Percentiles rank a stretch among this genome's conserved stretches.
phyloP scores from a whole-genome alignment of 2,888 invertebrate genomes.

The Tridacna gigas region DNA sequence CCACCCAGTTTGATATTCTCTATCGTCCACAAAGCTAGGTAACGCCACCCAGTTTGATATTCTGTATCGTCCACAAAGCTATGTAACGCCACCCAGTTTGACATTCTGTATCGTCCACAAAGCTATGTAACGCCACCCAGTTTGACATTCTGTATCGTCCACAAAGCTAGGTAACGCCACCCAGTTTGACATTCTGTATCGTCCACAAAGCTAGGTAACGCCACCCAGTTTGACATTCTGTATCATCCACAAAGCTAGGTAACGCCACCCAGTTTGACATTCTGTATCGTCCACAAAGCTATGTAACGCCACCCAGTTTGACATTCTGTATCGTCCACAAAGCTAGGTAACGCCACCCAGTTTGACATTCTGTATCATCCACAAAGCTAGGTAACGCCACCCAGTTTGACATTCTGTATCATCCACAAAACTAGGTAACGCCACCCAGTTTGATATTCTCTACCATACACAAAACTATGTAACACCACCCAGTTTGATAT shows the following conservation, averaged over 20 bases:
- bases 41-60: conserved; percentile 65
- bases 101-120: conserved; percentile 30
- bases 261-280: conserved; percentile 64
- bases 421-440: conserved; percentile 54
- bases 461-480: conserved; percentile 33
- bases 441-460: conserved; percentile 59
- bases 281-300: not conserved
- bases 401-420: conserved; percentile 53
- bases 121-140: conserved; percentile 58
- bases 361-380: conserved; percentile 50
- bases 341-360: conserved; percentile 59
- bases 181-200: conserved; percentile 53
- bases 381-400: conserved; percentile 57
- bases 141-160: conserved; percentile 49
- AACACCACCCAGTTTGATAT: conserved; percentile 65
- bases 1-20: conserved; percentile 59
- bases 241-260: conserved; percentile 36
- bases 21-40: conserved; percentile 35
- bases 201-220: conserved; percentile 53
- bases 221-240: conserved; percentile 57
- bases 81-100: conserved; percentile 65
- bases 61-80: not conserved
- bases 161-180: conserved; percentile 57
- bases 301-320: conserved; percentile 65
- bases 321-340: conserved; percentile 30